Evolutionary conservation across 2,113 vertebrate genomes (phyloP).

Genomic region (Oryzias celebensis): DNA sequence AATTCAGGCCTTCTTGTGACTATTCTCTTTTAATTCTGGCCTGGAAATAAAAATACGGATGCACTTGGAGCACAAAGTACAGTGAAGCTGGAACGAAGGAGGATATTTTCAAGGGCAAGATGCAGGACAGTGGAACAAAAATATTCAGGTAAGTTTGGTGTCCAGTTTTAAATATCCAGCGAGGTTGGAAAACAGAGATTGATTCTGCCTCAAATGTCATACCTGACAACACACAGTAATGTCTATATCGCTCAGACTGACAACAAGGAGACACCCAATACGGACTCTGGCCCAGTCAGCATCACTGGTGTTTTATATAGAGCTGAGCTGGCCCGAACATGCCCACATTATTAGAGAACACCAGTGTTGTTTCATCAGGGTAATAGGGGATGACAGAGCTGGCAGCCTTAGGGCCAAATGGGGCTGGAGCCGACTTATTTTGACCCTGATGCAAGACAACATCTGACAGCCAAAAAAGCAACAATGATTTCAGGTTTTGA

Average conservation of each 20-base stretch:
- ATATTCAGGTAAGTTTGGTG: not conserved
- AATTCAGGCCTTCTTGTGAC: slow-evolving; percentile 71
- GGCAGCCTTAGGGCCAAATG: slow-evolving; percentile 24
- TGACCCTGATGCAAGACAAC: slow-evolving; percentile 51
- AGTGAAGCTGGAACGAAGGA: slow-evolving; percentile 39
- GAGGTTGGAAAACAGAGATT: slow-evolving; percentile 35
- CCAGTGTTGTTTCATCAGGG: slow-evolving; percentile 36
- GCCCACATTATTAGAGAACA: slow-evolving; percentile 38
- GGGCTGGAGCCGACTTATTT: slow-evolving; percentile 44
- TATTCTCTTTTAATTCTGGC: slow-evolving; percentile 67
- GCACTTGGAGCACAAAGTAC: slow-evolving; percentile 47
- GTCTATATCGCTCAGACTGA: slow-evolving; percentile 46
- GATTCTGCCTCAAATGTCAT: slow-evolving; percentile 59
- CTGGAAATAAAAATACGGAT: slow-evolving; percentile 52
- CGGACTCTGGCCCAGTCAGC: slow-evolving; percentile 47
- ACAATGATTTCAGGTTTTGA: not conserved
- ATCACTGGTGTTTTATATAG: slow-evolving; percentile 27
- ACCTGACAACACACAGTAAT: slow-evolving; percentile 59
- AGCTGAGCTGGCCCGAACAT: slow-evolving; percentile 20
- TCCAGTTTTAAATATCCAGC: slow-evolving; percentile 16
- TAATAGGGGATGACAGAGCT: slow-evolving; percentile 48
- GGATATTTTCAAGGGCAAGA: slow-evolving; percentile 17
- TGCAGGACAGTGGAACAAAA: slow-evolving; percentile 1
- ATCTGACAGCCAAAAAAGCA: slow-evolving; percentile 54
- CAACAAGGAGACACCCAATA: slow-evolving; percentile 57